Evolutionary conservation across 2,888 invertebrate species (phyloP).

Genomic region (Lomographa bimaculata): DNA sequence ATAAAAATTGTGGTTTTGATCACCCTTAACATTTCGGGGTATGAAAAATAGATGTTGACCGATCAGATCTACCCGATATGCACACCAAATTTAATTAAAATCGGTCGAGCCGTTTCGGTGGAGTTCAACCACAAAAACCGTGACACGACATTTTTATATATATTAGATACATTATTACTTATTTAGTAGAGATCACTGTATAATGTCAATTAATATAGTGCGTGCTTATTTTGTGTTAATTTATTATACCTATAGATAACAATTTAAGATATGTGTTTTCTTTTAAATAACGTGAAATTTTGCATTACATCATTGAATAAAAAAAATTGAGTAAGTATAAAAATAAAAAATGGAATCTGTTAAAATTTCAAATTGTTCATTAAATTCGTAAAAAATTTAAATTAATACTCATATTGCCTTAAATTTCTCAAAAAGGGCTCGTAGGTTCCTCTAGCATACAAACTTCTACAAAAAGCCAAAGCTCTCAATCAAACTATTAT

Average conservation of each 20-base stretch:
- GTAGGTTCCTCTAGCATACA: constrained; percentile 28
- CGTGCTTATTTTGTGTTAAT: constrained; percentile 7
- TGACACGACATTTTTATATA: too few species aligned
- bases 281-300: neutral
- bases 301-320: neutral
- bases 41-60: too few species aligned
- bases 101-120: too few species aligned
- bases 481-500: constrained; percentile 31
- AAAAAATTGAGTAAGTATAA: neutral
- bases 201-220: neutral
- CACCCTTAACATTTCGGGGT: too few species aligned
- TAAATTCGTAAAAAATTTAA: constrained; percentile 8
- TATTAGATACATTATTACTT: too few species aligned
- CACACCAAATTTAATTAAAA: too few species aligned
- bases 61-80: too few species aligned
- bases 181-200: constrained; percentile 3
- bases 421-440: constrained; percentile 25
- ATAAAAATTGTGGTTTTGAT: too few species aligned
- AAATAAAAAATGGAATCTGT: neutral
- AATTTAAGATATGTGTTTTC: constrained; percentile 5
- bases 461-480: constrained; percentile 35
- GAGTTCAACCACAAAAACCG: too few species aligned
- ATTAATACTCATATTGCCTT: constrained; percentile 17
- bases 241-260: too few species aligned
- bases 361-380: too few species aligned